Percentiles rank a stretch among this genome's conserved stretches.
These are phyloP conservation scores for Lepisosteus oculatus DNA, from an alignment of 2,113 vertebrate genomes.

Conservation along the genomic window DNA sequence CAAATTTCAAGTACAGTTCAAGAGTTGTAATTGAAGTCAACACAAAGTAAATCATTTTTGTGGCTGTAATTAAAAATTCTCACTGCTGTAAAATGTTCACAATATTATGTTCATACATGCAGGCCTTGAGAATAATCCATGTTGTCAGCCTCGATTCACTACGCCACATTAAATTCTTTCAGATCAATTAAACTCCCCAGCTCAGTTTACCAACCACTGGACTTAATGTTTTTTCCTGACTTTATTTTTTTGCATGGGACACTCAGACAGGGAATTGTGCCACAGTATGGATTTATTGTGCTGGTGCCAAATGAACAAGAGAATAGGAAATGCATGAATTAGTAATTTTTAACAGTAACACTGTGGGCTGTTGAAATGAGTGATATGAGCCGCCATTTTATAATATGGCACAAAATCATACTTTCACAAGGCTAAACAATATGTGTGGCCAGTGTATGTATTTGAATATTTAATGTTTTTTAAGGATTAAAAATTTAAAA, in stretches of 20 bases:
- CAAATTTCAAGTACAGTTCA: constrained; percentile 36
- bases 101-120: constrained; percentile 69
- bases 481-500: neutral
- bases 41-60: constrained; percentile 74
- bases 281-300: constrained; percentile 50
- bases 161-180: constrained; percentile 73
- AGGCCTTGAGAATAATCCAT: constrained; percentile 65
- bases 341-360: constrained; percentile 37
- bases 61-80: constrained; percentile 64
- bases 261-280: constrained; percentile 41
- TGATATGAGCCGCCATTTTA: constrained; percentile 6
- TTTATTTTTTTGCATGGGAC: constrained; percentile 36
- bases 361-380: constrained; percentile 16
- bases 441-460: neutral
- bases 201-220: constrained; percentile 72
- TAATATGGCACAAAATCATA: no score
- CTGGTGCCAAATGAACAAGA: constrained; percentile 43
- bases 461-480: constrained; percentile 1
- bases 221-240: constrained; percentile 51
- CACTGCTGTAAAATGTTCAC: constrained; percentile 58
- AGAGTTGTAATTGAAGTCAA: constrained; percentile 58
- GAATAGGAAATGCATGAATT: constrained; percentile 42
- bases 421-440: constrained; percentile 9
- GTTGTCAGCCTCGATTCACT: constrained; percentile 71
- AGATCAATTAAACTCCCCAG: constrained; percentile 77